Conservation (phyloP, 2,888 invertebrate species). For the Lordiphosa andalusiaca region DNA sequence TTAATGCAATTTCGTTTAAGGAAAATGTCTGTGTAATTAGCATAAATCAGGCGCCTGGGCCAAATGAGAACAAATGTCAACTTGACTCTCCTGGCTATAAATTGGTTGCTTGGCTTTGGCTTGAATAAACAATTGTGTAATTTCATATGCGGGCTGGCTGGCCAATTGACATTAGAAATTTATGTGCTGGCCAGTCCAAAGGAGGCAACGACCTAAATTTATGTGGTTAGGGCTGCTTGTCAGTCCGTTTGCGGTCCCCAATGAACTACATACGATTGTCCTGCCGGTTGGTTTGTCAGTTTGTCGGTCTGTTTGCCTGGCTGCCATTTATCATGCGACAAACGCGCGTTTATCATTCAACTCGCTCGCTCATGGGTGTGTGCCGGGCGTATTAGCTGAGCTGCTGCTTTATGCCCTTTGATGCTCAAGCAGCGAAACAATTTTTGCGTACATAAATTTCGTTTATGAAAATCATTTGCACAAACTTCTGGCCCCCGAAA, state of each 20-base stretch:
- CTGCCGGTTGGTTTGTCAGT: slow-evolving; percentile 49
- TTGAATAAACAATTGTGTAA: slow-evolving; percentile 54
- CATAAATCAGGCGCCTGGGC: slow-evolving; percentile 52
- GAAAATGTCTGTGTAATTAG: slow-evolving; percentile 47
- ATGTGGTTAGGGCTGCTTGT: slow-evolving; percentile 29
- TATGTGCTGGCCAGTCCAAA: slow-evolving; percentile 39
- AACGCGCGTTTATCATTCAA: slow-evolving; percentile 66
- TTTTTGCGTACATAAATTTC: slow-evolving; percentile 65
- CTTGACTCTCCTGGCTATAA: slow-evolving; percentile 8
- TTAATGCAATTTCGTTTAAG: slow-evolving; percentile 31
- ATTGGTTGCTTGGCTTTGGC: slow-evolving; percentile 19
- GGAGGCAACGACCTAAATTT: slow-evolving; percentile 11
- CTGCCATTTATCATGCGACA: slow-evolving; percentile 72
- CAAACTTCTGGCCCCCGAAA: slow-evolving; percentile 36
- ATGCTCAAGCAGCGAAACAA: slow-evolving; percentile 50
- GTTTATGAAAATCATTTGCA: slow-evolving; percentile 69
- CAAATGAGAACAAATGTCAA: slow-evolving; percentile 31
- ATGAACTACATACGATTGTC: slow-evolving; percentile 19
- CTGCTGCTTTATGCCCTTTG: slow-evolving; percentile 20
- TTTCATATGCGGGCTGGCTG: slow-evolving; percentile 48
- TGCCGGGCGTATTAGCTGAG: slow-evolving; percentile 40
- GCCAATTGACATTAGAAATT: slow-evolving; percentile 64
- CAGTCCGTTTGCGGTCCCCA: slow-evolving; percentile 13
- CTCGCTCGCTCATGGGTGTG: slow-evolving; percentile 13
- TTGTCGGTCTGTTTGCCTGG: slow-evolving; percentile 18